Evolutionary conservation across 2,888 invertebrate genomes (phyloP), one percentile per base, ranked within the genome.

Genomic region (Carcina quercana): DNA sequence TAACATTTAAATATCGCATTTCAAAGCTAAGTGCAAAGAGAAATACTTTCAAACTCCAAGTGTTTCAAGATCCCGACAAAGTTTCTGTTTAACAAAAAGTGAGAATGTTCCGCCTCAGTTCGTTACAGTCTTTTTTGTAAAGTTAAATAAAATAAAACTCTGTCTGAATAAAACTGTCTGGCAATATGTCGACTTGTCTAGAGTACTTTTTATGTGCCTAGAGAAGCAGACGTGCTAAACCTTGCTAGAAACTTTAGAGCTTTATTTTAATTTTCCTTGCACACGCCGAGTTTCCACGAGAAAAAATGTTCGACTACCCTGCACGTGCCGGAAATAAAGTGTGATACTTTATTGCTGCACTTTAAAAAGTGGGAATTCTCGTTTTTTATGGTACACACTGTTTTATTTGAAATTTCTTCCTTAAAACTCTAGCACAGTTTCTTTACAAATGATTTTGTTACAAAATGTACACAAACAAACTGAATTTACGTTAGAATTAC

Each of bases 261-360:
- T 78, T 72, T 72, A 76, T 78, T 82, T 82, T 82, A 79, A 82
- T 82, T 80, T 79, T 70, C 66, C 59, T 60, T 54, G 61, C 63
- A 55, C 59, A 60, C 53, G 59, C 43, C 42, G 52, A 53, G 59
- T 66, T 61, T 61, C 47, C 53, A 29, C 39, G 38, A 40, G 46
- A 57, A 68, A 69, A 71, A 70, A 66, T 58, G 53, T 48, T 59
- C 45, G 56, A 66, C 55, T 59, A 58, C 67, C 57, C 57, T 40
- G 61, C 71, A 71, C 72, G 72, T 73, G 66, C 58, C 43, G 45
- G 57, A 61, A 57, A 70, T 75, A 70, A 73, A 71, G 43, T 59
- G 49, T 53, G 54, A 62, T 66, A 58, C 52, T 70, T 69, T 63
- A 63, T 55, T 53, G 50, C 40, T 47, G 8, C 15, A 24, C 17